Conservation (phyloP, 2,797 vertebrate genomes). For the Sebastes minor region DNA sequence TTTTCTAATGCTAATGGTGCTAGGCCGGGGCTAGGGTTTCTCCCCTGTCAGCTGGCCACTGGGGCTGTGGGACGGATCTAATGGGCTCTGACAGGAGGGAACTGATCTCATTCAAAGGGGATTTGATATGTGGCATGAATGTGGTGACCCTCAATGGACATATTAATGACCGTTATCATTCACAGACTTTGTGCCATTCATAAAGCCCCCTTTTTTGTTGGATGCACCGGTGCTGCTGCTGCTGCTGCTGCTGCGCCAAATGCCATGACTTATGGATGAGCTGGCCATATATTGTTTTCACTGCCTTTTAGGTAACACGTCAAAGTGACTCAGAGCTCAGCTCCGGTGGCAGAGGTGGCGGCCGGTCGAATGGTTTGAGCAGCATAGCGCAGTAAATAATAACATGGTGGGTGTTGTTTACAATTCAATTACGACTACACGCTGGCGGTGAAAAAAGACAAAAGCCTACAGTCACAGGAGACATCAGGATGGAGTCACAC, state of each 20-base stretch:
- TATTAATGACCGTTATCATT: slow-evolving; percentile 97
- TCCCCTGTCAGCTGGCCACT: slow-evolving; percentile 96
- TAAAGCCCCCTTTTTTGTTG: slow-evolving; percentile 75
- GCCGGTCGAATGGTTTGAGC: slow-evolving; percentile 55
- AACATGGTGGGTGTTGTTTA: slow-evolving; percentile 78
- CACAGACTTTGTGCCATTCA: slow-evolving; percentile 89
- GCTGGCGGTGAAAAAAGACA: slow-evolving; percentile 58
- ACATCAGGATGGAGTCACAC: slow-evolving; percentile 55
- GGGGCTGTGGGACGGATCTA: slow-evolving; percentile 94
- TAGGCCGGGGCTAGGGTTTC: slow-evolving; percentile 89
- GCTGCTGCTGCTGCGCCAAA: slow-evolving; percentile 79
- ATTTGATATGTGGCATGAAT: slow-evolving; percentile 98
- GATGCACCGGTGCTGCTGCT: slow-evolving; percentile 69
- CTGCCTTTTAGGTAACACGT: slow-evolving; percentile 89
- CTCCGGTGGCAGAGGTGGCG: slow-evolving; percentile 46
- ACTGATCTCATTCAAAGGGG: slow-evolving; percentile 96
- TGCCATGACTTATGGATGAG: slow-evolving; percentile 96
- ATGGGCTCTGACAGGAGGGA: slow-evolving; percentile 99
- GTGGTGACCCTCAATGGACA: slow-evolving; percentile 93
- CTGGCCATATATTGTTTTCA: slow-evolving; percentile 86
- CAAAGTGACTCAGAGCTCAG: slow-evolving; percentile 83
- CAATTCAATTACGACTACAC: slow-evolving; percentile 75
- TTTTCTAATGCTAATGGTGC: slow-evolving; percentile 99
- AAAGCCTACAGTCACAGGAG: slow-evolving; percentile 60
- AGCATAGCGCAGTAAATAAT: slow-evolving; percentile 82